phyloP scores from a whole-genome alignment of 2,888 invertebrate genomes.

The Seladonia tumulorum region DNA sequence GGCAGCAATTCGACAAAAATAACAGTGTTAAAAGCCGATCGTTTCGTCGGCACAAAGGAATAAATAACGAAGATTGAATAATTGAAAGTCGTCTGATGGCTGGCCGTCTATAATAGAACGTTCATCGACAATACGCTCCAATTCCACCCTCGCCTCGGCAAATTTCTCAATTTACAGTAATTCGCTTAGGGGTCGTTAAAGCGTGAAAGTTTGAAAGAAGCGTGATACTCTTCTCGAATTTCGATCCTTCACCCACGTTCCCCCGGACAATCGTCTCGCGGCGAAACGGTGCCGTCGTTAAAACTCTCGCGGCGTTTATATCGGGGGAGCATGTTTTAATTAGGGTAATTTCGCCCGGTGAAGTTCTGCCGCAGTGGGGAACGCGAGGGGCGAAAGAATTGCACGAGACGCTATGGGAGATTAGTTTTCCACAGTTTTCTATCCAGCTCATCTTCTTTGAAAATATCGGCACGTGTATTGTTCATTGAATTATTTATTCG shows the following conservation, averaged over 20 bases:
- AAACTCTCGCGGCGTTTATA: not conserved
- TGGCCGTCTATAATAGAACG: not conserved
- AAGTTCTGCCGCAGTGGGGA: not conserved
- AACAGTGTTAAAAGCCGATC: not conserved
- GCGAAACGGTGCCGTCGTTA: not conserved
- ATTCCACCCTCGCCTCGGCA: not conserved
- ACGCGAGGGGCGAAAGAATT: not conserved
- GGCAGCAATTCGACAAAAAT: no score
- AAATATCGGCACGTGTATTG: no score
- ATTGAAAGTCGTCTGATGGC: not conserved
- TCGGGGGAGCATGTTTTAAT: conserved; percentile 7
- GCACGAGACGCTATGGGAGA: not conserved
- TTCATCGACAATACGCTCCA: not conserved
- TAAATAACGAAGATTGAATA: conserved; percentile 39
- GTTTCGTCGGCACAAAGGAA: conserved; percentile 24
- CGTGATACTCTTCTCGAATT: not conserved
- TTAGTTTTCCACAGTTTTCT: no score
- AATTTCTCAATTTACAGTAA: conserved; percentile 30
- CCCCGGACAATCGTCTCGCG: not conserved
- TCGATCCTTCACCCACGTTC: not conserved
- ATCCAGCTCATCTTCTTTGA: no score
- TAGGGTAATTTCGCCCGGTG: not conserved
- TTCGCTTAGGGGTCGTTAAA: conserved; percentile 32
- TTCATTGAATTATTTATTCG: no score
- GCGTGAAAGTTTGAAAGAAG: not conserved